Evolutionary conservation across 1,140 invertebrate species (phyloP), one percentile per base, ranked within the genome.

Genomic region (Drosophila obscura): DNA sequence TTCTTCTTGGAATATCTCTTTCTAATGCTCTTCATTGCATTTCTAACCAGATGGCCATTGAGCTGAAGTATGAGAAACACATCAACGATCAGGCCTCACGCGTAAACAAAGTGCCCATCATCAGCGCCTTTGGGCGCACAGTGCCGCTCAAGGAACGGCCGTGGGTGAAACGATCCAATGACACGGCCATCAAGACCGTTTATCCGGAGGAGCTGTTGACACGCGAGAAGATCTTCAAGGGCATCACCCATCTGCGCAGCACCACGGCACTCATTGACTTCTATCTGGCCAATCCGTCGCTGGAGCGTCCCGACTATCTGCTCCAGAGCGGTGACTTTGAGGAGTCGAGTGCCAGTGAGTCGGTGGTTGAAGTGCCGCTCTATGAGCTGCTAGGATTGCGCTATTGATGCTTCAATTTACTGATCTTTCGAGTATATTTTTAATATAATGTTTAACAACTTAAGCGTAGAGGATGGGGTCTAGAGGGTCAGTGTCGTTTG

Each of bases 231-330:
- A 75, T 92, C 39, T 92, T 92, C 22, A 91, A 92, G 26, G 89
- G 89, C 53, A 92, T 92, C 8, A 77, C 76, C 13, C 91, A 92
- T 59, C 58, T 92, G 46, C 80, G 91, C 22, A 91, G 90, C n/a
- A 90, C 88, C 4, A 77, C 83, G 16, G 75, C 73, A 1, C 50
- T 92, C 0, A 68, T 89, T 7, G 87, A 89, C 9, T 90, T 91
- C 46, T 91, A 90, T 39, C 56, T 72, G 53, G 57, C 75, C 24
- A 75, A 87, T 65, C 87, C 89, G 2, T 53, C 73, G 15, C 58
- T 92, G 31, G 55, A 73, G 9, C 68, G 77, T 5, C 89, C 91
- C 5, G 41, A 71, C 26, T 92, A 90, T 61, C 67, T 92, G n/a
- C 31, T 87, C 0, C 52, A 80, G 24, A 66, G 69, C 19, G 81